A percentile compares a stretch with the other conserved stretches of the same genome.
phyloP scores from a whole-genome alignment of 2,797 vertebrate species.

The Cottoperca gobio region DNA sequence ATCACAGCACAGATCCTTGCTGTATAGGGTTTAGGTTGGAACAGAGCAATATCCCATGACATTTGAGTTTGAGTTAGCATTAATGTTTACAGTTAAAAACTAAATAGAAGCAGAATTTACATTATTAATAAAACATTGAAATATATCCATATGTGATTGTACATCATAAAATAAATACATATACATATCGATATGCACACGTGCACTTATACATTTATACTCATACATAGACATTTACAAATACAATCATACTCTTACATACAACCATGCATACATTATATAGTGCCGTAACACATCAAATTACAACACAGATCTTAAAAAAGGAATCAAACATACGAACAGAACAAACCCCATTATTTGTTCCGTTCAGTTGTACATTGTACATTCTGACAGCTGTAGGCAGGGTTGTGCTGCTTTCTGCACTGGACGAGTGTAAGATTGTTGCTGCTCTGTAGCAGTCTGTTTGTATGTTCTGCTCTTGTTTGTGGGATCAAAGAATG shows the following conservation, averaged over 20 bases:
- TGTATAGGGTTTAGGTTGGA: conserved; percentile 35
- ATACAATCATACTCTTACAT: too few relatives aligned
- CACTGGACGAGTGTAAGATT: not conserved
- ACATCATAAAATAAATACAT: not conserved
- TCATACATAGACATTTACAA: too few relatives aligned
- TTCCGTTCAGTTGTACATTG: not conserved
- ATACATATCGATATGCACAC: too few relatives aligned
- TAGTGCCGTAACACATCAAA: too few relatives aligned
- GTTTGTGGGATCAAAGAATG: conserved; percentile 2
- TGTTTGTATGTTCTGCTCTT: conserved; percentile 11
- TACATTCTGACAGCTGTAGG: not conserved
- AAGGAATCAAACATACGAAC: not conserved
- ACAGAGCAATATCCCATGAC: not conserved
- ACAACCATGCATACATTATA: too few relatives aligned
- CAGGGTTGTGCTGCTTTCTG: not conserved
- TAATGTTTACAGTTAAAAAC: not conserved
- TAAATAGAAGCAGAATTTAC: not conserved
- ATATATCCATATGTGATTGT: not conserved
- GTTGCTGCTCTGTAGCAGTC: conserved; percentile 2
- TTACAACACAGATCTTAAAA: too few relatives aligned
- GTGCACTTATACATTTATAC: too few relatives aligned
- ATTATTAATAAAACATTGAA: not conserved
- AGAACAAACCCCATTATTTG: not conserved
- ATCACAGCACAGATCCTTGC: conserved; percentile 33
- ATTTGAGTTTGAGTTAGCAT: not conserved